phyloP scores from a whole-genome alignment of 2,888 invertebrate genomes.

The Nebria salina region DNA sequence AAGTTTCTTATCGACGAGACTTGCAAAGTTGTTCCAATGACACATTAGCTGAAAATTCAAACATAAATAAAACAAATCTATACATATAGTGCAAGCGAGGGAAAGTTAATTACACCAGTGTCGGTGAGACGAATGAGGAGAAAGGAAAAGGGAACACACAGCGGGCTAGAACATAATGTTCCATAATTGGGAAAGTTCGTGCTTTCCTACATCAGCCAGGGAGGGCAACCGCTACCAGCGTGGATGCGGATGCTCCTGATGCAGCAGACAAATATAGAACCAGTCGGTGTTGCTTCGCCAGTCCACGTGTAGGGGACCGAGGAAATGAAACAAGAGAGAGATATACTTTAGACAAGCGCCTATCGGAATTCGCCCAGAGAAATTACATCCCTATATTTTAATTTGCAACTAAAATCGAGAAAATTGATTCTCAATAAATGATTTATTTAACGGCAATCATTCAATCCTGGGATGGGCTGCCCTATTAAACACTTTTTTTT shows the following conservation, averaged over 20 bases:
- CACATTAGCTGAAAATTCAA: conserved; percentile 37
- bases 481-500: too few species aligned
- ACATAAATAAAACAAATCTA: conserved; percentile 37
- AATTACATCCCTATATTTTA: background rate
- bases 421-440: conserved; percentile 3
- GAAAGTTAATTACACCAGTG: conserved; percentile 33
- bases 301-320: background rate
- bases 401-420: background rate
- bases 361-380: background rate
- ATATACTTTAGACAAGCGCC: background rate
- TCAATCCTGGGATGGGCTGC: too few species aligned
- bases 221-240: background rate
- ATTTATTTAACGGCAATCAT: background rate
- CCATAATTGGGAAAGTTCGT: conserved; percentile 44
- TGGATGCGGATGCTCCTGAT: too few species aligned
- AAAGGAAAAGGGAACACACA: conserved; percentile 12
- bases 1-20: background rate
- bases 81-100: background rate
- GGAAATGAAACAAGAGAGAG: conserved; percentile 2
- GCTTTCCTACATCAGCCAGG: conserved; percentile 28
- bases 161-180: conserved; percentile 37
- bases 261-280: background rate
- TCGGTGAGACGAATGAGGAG: background rate
- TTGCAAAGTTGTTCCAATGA: background rate
- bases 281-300: background rate